A percentile compares a stretch with the other conserved stretches of the same genome.
These are phyloP conservation scores for Linurgus olivaceus DNA, from an alignment of 2,797 vertebrate species.

Conservation along the genomic window DNA sequence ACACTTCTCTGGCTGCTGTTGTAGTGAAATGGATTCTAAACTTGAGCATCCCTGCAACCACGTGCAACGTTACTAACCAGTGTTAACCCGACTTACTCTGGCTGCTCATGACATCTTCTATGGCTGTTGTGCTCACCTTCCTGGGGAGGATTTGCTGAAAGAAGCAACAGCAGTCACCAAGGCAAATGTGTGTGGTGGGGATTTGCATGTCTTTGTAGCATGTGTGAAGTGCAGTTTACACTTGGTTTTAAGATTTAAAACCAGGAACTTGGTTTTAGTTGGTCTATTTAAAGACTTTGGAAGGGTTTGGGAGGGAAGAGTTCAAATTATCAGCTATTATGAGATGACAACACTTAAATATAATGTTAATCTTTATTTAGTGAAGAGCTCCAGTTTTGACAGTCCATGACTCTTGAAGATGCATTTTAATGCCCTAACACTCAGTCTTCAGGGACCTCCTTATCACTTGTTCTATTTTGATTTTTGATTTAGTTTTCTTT, in stretches of 20 bases:
- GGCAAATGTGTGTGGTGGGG: slow-evolving; percentile 74
- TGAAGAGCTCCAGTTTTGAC: slow-evolving; percentile 39
- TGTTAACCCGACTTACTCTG: slow-evolving; percentile 77
- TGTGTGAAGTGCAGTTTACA: slow-evolving; percentile 77
- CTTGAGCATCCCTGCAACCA: slow-evolving; percentile 65
- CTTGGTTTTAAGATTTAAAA: neutral
- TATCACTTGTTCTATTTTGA: slow-evolving; percentile 62
- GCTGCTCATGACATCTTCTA: slow-evolving; percentile 75
- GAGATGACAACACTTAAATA: neutral
- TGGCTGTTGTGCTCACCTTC: slow-evolving; percentile 74
- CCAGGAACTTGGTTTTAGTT: slow-evolving; percentile 14
- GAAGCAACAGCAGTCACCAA: slow-evolving; percentile 75
- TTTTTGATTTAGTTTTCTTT: slow-evolving; percentile 76
- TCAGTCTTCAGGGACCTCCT: slow-evolving; percentile 76
- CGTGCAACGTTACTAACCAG: slow-evolving; percentile 81
- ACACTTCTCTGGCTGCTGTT: slow-evolving; percentile 76
- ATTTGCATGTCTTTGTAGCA: slow-evolving; percentile 84
- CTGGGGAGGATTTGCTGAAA: slow-evolving; percentile 74
- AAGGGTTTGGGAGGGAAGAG: slow-evolving; percentile 38
- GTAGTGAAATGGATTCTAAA: slow-evolving; percentile 78
- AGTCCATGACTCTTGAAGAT: slow-evolving; percentile 37
- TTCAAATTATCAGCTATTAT: neutral
- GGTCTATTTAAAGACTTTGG: neutral
- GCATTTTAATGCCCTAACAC: slow-evolving; percentile 77
- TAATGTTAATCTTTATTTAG: neutral